These are phyloP conservation scores for Aythya baeri DNA, from an alignment of 2,113 vertebrate genomes.

Conservation along the genomic window DNA sequence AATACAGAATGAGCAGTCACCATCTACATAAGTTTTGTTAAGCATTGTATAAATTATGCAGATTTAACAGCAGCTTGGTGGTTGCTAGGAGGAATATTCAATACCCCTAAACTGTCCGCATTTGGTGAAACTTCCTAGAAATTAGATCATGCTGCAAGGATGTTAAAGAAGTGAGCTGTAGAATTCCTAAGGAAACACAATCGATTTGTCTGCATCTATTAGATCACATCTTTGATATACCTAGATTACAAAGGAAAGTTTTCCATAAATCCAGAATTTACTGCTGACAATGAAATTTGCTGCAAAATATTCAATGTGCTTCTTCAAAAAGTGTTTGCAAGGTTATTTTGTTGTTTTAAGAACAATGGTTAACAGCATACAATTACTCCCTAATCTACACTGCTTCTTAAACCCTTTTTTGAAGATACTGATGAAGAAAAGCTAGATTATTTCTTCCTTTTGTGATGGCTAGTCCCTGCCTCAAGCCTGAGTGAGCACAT, in stretches of 20 bases:
- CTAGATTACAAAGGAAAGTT: background rate
- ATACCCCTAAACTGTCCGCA: background rate
- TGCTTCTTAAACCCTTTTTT: background rate
- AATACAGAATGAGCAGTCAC: background rate
- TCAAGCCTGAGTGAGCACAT: background rate
- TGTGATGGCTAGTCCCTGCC: background rate
- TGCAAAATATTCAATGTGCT: background rate
- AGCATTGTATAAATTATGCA: background rate
- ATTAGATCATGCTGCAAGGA: background rate
- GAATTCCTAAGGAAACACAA: background rate
- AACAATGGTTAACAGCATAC: background rate
- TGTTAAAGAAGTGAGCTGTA: background rate
- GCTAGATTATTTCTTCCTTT: background rate
- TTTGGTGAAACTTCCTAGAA: background rate
- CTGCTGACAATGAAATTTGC: background rate
- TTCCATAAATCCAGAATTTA: background rate
- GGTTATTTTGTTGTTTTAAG: background rate
- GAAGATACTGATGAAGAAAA: background rate
- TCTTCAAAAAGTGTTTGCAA: background rate
- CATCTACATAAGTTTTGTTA: background rate
- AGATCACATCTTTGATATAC: background rate
- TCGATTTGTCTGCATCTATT: background rate
- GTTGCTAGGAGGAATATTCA: background rate
- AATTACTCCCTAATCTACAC: background rate
- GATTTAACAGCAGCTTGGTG: background rate